phyloP scores from a whole-genome alignment of 2,888 invertebrate species.

The Rhamnusium bicolor region DNA sequence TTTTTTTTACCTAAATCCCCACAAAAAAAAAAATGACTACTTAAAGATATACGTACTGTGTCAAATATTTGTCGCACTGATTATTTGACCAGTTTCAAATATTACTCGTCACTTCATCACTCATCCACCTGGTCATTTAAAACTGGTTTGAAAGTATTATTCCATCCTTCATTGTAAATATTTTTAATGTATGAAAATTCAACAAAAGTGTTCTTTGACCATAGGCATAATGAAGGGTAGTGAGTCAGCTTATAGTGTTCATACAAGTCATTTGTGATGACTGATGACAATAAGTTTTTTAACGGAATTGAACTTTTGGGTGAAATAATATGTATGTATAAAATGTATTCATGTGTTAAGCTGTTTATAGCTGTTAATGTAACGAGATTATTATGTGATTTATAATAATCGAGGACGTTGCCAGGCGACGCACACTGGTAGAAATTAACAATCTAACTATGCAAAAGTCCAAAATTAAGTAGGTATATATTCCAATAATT shows the following conservation, averaged over 20 bases:
- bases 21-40: too few relatives aligned
- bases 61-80: neutral
- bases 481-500: too few relatives aligned
- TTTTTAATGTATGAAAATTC: constrained; percentile 5
- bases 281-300: constrained; percentile 22
- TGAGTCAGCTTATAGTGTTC: constrained; percentile 18
- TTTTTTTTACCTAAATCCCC: too few relatives aligned
- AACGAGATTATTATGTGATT: too few relatives aligned
- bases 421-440: too few relatives aligned
- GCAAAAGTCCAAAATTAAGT: too few relatives aligned
- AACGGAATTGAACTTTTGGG: neutral
- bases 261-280: neutral
- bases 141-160: constrained; percentile 27
- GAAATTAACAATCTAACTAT: too few relatives aligned
- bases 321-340: too few relatives aligned
- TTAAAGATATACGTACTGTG: too few relatives aligned
- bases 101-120: constrained; percentile 18
- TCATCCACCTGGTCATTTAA: constrained; percentile 23
- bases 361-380: too few relatives aligned
- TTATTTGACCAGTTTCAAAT: neutral
- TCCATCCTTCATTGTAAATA: neutral
- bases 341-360: too few relatives aligned
- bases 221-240: constrained; percentile 7
- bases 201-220: constrained; percentile 20
- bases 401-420: too few relatives aligned